phyloP scores from a whole-genome alignment of 2,888 invertebrate species.

The Zelleria hepariella region DNA sequence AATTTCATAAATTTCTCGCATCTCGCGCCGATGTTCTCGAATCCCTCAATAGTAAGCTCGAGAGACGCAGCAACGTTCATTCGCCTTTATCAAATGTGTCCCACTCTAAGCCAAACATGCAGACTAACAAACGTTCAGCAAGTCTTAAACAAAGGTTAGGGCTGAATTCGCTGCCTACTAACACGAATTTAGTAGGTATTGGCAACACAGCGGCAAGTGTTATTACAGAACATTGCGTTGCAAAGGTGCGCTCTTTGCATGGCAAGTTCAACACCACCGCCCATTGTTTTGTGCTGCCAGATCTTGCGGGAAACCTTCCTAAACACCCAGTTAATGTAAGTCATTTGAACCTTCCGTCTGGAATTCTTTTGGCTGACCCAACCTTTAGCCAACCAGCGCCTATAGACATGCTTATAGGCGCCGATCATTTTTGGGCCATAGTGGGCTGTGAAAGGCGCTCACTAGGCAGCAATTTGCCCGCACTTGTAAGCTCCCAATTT shows the following conservation, averaged over 20 bases:
- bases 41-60: neutral
- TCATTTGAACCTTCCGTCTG: slow-evolving; percentile 5
- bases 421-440: neutral
- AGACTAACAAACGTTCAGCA: neutral
- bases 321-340: slow-evolving; percentile 1
- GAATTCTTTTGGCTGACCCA: slow-evolving; percentile 12
- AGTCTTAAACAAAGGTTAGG: neutral
- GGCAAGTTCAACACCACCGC: slow-evolving; percentile 10
- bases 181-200: too few relatives aligned
- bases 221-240: too few relatives aligned
- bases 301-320: slow-evolving; percentile 7
- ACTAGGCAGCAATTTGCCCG: slow-evolving; percentile 12
- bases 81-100: neutral
- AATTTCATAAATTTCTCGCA: neutral
- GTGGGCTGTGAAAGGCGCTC: slow-evolving; percentile 4
- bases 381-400: slow-evolving; percentile 4
- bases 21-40: neutral
- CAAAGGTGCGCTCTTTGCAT: slow-evolving; percentile 11
- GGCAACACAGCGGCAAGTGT: too few relatives aligned
- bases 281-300: slow-evolving; percentile 12
- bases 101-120: neutral
- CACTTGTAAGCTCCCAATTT: slow-evolving; percentile 11
- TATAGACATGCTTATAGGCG: slow-evolving; percentile 10
- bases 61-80: neutral
- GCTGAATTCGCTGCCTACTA: too few relatives aligned